phyloP scores from a whole-genome alignment of 2,797 vertebrate species.

The Sebastes steindachneri region DNA sequence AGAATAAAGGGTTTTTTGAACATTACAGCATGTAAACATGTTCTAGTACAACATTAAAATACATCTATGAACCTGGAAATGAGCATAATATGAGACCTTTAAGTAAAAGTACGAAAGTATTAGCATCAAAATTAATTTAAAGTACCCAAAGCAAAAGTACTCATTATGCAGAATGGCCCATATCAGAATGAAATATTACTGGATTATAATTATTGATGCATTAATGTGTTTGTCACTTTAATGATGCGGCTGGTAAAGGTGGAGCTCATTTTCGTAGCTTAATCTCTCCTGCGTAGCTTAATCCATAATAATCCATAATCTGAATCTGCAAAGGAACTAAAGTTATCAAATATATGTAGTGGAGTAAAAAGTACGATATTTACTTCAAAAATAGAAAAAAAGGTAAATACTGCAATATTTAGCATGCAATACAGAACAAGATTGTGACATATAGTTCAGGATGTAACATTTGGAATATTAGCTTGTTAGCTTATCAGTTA shows the following conservation, averaged over 20 bases:
- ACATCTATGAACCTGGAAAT: no score
- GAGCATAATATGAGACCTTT: no score
- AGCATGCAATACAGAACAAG: background rate
- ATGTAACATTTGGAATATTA: background rate
- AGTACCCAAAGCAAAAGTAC: no score
- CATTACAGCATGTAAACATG: no score
- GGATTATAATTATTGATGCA: background rate
- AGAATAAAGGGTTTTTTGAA: no score
- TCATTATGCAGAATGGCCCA: background rate
- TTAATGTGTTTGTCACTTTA: no score
- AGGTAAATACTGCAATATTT: background rate
- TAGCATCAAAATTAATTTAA: no score
- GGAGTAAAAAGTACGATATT: background rate
- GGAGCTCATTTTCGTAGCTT: no score
- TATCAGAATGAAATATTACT: background rate
- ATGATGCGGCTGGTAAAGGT: no score
- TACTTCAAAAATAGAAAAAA: background rate
- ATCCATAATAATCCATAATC: background rate
- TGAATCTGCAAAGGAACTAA: background rate
- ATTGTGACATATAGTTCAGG: background rate
- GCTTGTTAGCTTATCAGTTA: background rate
- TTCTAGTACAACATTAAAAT: no score
- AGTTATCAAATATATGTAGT: background rate
- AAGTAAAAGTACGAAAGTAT: no score
- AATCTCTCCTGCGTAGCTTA: no score